Conservation (phyloP, 2,888 invertebrate species). For the Pseudococcus viburni region DNA sequence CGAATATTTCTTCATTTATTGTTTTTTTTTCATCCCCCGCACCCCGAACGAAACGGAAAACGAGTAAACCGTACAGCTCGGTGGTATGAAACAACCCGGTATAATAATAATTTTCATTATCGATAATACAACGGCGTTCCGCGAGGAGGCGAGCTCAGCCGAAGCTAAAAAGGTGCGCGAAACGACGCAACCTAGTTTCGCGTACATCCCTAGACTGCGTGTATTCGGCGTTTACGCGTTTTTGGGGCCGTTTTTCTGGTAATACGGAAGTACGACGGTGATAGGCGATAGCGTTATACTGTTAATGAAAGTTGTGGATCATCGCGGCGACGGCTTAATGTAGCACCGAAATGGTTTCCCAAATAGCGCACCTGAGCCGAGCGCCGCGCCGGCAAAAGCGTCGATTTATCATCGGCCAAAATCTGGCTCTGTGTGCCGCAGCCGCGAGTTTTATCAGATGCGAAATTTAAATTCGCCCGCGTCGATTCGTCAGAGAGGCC, state of each 20-base stretch:
- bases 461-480: slow-evolving; percentile 35
- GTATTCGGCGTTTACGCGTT: slow-evolving; percentile 1
- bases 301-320: slow-evolving; percentile 56
- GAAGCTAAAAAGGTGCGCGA: background rate
- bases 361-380: slow-evolving; percentile 42
- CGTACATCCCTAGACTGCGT: background rate
- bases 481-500: slow-evolving; percentile 42
- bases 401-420: slow-evolving; percentile 44
- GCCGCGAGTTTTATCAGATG: background rate
- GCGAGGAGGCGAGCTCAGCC: too few relatives aligned
- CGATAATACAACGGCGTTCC: background rate
- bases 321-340: slow-evolving; percentile 51
- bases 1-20: background rate
- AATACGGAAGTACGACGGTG: slow-evolving; percentile 14
- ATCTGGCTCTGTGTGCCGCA: background rate
- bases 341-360: slow-evolving; percentile 49
- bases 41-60: background rate
- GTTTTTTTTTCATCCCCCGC: too few relatives aligned
- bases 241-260: background rate
- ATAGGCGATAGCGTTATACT: background rate
- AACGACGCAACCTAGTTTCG: slow-evolving; percentile 7
- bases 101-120: slow-evolving; percentile 21
- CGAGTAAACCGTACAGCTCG: background rate
- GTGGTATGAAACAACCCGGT: background rate
- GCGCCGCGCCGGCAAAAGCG: slow-evolving; percentile 36